These are phyloP conservation scores for Leucophenga varia DNA, from an alignment of 1,140 invertebrate genomes.

Conservation along the genomic window DNA sequence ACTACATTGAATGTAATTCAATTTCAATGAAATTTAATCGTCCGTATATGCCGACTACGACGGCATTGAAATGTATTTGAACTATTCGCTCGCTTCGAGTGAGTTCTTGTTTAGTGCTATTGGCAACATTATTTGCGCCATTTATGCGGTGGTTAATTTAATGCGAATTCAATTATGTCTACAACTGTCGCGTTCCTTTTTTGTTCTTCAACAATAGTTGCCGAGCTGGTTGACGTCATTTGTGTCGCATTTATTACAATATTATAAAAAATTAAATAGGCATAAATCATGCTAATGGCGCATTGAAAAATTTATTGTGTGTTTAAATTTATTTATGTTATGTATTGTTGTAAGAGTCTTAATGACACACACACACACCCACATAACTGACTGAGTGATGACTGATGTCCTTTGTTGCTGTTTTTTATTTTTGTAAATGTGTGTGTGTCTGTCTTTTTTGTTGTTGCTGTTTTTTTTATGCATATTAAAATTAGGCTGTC, in stretches of 20 bases:
- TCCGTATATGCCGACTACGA: constrained; percentile 29
- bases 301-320: constrained; percentile 41
- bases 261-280: constrained; percentile 54
- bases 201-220: not conserved
- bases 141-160: constrained; percentile 52
- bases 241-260: constrained; percentile 37
- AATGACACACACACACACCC: no score
- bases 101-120: no score
- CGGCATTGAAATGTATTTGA: no score
- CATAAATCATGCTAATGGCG: constrained; percentile 55
- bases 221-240: constrained; percentile 7
- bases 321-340: not conserved
- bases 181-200: no score
- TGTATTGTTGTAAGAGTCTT: no score
- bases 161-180: no score
- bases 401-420: no score
- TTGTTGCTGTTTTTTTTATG: constrained; percentile 1
- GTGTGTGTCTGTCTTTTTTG: not conserved
- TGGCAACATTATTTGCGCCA: constrained; percentile 52
- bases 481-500: constrained; percentile 1
- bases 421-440: not conserved
- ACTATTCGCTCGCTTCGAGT: no score
- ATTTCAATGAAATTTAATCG: constrained; percentile 55
- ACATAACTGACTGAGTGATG: no score
- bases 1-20: constrained; percentile 45